Base-by-base conservation (phyloP, 1,140 invertebrate genomes). In the Anadara kagoshimensis region DNA sequence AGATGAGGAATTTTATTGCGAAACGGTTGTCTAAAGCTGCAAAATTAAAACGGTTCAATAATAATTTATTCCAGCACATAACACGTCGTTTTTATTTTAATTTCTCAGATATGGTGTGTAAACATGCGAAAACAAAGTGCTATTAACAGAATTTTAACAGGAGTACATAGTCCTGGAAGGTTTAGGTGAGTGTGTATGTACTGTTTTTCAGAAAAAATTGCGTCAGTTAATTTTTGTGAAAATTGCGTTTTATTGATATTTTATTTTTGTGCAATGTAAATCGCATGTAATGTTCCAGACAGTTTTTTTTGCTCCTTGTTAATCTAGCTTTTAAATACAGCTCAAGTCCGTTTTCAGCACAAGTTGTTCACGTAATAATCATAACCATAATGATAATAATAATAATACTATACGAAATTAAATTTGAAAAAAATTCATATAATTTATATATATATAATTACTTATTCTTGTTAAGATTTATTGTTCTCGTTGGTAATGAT, bases 91-190 rank as follows among this genome's bases (percentile, higher is more conserved):
- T 69, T 5, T 47, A 14, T n/a, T 65, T 61, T 56, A 12, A 44
- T 54, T 45, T 74, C n/a, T 11, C 86, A 91, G 85, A 85, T 89
- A 65, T 91, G 90, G 90, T 91, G 91, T 72, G 83, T 85, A n/a
- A 87, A 85, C n/a, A 90, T 88, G 81, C 85, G 89, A 53, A 86
- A 85, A 14, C 89, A 91, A 78, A 86, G 83, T 29, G 85, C 87
- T n/a, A 82, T 90, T 5, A 87, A 89, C 45, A 80, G 86, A 53
- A 84, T 91, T 14, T 82, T 86, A 43, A 89, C 86, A 18, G 88
- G 88, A 8, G 81, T 84, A 7, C 90, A 91, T 75, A 86, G 87
- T 67, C 90, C 89, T 0, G 89, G 89, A 12, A 83, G 83, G 70
- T 91, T 87, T 78, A 87, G 90, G 90, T 90, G 61, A 45, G 24